A percentile compares a stretch with the other conserved stretches of the same genome.
phyloP scores from a whole-genome alignment of 2,888 invertebrate species.

The Acleris sparsana region DNA sequence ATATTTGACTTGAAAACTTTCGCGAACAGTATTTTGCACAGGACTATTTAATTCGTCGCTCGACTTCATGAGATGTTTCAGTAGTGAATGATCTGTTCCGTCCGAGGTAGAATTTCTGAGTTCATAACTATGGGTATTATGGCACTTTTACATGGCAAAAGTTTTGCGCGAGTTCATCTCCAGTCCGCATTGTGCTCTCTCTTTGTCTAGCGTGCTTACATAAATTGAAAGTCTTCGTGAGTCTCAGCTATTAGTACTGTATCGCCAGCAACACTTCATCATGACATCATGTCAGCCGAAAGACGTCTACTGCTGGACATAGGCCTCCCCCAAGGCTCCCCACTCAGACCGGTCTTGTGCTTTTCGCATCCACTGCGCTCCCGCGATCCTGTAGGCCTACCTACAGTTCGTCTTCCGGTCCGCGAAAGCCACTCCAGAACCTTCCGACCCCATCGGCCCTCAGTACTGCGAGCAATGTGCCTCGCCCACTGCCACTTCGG shows the following conservation, averaged over 20 bases:
- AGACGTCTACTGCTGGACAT: no score
- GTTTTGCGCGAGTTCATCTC: background rate
- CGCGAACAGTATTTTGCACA: background rate
- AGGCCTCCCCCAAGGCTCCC: no score
- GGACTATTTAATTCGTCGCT: background rate
- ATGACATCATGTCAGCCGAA: no score
- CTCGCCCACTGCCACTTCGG: no score
- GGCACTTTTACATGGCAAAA: background rate
- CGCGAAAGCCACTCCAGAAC: no score
- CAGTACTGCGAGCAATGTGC: no score
- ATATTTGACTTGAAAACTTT: no score
- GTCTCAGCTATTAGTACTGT: background rate
- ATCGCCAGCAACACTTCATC: background rate
- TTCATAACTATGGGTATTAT: background rate
- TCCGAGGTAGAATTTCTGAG: background rate
- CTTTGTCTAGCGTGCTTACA: background rate
- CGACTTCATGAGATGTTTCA: background rate
- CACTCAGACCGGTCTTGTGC: no score
- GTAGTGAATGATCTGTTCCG: background rate
- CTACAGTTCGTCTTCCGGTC: no score
- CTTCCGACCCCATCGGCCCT: no score
- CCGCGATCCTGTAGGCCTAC: no score
- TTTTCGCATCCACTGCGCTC: no score
- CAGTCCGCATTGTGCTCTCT: background rate
- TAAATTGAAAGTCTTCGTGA: background rate